These are phyloP conservation scores for Callyntrura guangdongensis DNA, from an alignment of 2,888 invertebrate genomes.

Conservation along the genomic window DNA sequence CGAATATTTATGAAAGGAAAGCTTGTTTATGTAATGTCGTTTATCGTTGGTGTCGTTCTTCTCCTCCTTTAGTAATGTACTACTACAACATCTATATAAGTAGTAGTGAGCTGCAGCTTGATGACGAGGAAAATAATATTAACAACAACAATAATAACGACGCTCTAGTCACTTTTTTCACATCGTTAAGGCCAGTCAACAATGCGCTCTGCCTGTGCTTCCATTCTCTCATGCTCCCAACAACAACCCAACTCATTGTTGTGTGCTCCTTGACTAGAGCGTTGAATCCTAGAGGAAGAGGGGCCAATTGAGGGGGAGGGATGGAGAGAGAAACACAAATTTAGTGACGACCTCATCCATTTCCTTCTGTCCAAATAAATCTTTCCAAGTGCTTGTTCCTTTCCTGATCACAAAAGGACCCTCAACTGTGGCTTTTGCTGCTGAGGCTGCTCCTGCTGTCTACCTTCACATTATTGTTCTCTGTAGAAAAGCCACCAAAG, in stretches of 20 bases:
- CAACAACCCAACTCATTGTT: too few relatives aligned
- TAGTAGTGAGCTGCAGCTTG: too few relatives aligned
- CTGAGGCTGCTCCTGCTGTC: neutral
- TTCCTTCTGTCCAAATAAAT: constrained; percentile 49
- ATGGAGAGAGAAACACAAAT: neutral
- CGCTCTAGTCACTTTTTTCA: constrained; percentile 9
- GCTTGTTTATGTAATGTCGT: too few relatives aligned
- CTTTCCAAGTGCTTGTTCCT: neutral
- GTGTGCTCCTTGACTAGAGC: too few relatives aligned
- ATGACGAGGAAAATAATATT: too few relatives aligned
- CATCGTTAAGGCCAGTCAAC: neutral
- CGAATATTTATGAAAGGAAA: too few relatives aligned
- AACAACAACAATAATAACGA: neutral
- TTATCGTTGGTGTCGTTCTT: too few relatives aligned
- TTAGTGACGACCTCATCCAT: constrained; percentile 49
- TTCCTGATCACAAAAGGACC: neutral
- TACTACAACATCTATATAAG: too few relatives aligned
- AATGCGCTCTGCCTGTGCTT: neutral
- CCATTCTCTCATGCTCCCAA: neutral
- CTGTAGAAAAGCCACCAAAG: neutral
- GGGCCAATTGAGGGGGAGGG: neutral
- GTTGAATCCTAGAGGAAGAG: neutral
- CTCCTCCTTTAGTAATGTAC: too few relatives aligned
- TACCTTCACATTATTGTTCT: neutral
- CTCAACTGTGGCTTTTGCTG: neutral